Conservation (phyloP, 2,888 invertebrate species). For the Microplitis deprimator region DNA sequence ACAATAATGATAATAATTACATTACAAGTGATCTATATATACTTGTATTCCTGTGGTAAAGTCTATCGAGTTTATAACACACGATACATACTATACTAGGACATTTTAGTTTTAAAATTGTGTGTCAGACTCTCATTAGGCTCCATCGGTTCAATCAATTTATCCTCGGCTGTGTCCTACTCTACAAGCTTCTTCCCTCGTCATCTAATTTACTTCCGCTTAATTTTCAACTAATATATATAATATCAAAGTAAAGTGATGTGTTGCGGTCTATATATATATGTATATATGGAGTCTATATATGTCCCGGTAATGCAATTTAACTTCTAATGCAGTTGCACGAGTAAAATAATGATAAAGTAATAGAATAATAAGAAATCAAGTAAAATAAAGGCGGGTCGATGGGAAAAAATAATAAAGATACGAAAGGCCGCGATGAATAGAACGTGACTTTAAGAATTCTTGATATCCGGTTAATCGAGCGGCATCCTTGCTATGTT, state of each 20-base stretch:
- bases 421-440: not conserved
- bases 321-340: not conserved
- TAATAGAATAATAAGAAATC: not conserved
- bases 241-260: not conserved
- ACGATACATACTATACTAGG: too few relatives aligned
- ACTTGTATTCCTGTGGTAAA: constrained; percentile 11
- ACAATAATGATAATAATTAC: not conserved
- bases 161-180: constrained; percentile 43
- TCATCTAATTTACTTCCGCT: constrained; percentile 1
- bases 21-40: constrained; percentile 23
- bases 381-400: not conserved
- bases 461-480: constrained; percentile 3
- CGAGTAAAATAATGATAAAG: not conserved
- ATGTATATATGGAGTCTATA: too few relatives aligned
- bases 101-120: constrained; percentile 27
- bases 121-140: constrained; percentile 63
- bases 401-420: not conserved
- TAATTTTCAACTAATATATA: constrained; percentile 12
- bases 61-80: not conserved
- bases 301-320: not conserved
- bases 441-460: constrained; percentile 7
- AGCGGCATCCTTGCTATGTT: constrained; percentile 10
- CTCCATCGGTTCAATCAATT: constrained; percentile 65
- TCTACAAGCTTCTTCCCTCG: constrained; percentile 10
- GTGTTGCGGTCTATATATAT: not conserved